phyloP scores from a whole-genome alignment of 2,888 invertebrate genomes.

The Sminthurinus aureus region DNA sequence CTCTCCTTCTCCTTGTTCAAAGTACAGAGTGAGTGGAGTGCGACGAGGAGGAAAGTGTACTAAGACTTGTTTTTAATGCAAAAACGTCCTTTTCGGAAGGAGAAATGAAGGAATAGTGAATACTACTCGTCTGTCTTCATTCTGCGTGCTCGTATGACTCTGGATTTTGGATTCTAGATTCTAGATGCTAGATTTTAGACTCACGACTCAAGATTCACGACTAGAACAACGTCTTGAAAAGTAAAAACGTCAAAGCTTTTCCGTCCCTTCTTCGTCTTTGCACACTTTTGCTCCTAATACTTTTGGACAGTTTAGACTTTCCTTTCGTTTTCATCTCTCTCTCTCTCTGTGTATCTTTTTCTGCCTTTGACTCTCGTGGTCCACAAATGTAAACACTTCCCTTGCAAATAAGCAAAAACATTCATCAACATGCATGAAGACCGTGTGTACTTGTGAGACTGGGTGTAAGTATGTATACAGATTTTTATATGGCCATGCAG shows the following conservation, averaged over 20 bases:
- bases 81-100: constrained; percentile 21
- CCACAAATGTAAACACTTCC: constrained; percentile 32
- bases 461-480: neutral
- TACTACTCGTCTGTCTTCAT: neutral
- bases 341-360: neutral
- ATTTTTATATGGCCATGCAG: neutral
- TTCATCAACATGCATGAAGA: constrained; percentile 26
- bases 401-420: constrained; percentile 22
- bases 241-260: no score
- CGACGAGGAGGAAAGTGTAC: constrained; percentile 11
- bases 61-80: constrained; percentile 36
- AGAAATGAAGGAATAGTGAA: constrained; percentile 22
- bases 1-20: neutral
- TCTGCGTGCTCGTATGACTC: no score
- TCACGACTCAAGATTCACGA: no score
- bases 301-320: no score
- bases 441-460: neutral
- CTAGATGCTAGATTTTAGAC: no score
- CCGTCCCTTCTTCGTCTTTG: no score
- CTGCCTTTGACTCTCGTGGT: neutral
- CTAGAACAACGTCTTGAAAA: no score
- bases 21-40: constrained; percentile 2
- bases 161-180: no score
- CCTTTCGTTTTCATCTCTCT: neutral
- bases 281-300: no score